These are phyloP conservation scores for Leptothorax acervorum DNA, from an alignment of 2,888 invertebrate genomes.

Conservation along the genomic window DNA sequence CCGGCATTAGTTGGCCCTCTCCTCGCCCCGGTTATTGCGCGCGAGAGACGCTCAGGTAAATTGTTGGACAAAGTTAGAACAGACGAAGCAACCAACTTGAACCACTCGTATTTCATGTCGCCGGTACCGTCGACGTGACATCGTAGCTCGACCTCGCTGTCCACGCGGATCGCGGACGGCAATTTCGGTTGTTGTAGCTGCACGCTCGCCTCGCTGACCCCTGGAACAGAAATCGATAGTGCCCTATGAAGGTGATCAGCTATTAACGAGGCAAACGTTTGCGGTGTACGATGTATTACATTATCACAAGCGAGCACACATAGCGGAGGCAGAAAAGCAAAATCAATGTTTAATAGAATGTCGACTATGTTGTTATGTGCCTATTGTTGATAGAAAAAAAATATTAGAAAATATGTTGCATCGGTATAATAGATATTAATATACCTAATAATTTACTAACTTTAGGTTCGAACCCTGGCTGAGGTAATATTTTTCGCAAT, in stretches of 20 bases:
- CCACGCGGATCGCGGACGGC: constrained; percentile 86
- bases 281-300: neutral
- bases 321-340: neutral
- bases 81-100: constrained; percentile 86
- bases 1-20: constrained; percentile 30
- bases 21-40: constrained; percentile 35
- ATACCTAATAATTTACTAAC: too few species aligned
- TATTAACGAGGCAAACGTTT: constrained; percentile 13
- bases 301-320: neutral
- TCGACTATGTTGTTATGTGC: neutral
- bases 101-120: constrained; percentile 90
- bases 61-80: constrained; percentile 40
- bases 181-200: constrained; percentile 87
- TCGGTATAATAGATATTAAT: too few species aligned
- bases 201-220: constrained; percentile 88
- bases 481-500: too few species aligned
- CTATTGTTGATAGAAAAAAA: neutral
- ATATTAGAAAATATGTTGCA: neutral
- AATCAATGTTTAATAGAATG: neutral
- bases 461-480: too few species aligned
- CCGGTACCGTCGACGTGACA: constrained; percentile 90
- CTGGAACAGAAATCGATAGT: constrained; percentile 83
- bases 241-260: constrained; percentile 26
- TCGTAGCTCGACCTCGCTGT: constrained; percentile 87
- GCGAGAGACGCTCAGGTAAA: constrained; percentile 41